Percentiles rank a stretch among this genome's conserved stretches.
Conservation (phyloP, 1,140 invertebrate genomes). For the Hermatobates lingyangjiaoensis region DNA sequence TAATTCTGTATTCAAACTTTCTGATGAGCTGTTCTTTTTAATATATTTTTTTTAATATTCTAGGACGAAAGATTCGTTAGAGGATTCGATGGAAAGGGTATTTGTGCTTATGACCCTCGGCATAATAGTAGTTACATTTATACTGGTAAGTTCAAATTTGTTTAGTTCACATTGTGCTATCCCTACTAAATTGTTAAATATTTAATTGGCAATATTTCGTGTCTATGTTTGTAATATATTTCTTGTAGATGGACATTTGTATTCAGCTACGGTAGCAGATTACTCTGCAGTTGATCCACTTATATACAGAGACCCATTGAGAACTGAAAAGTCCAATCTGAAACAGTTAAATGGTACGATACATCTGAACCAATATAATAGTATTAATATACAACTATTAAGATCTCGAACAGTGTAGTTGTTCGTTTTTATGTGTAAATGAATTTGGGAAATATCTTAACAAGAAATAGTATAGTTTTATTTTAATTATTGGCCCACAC, state of each 20-base stretch:
- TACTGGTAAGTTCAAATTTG: conserved; percentile 23
- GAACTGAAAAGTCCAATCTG: conserved; percentile 66
- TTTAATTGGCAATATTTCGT: neutral
- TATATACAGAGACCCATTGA: conserved; percentile 67
- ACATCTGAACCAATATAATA: too few species aligned
- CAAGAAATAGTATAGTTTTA: too few species aligned
- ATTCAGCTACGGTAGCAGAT: conserved; percentile 87
- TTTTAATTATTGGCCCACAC: too few species aligned
- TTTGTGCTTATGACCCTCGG: conserved; percentile 79
- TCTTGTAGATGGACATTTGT: conserved; percentile 61
- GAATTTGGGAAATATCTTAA: too few species aligned
- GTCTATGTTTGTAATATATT: conserved; percentile 2
- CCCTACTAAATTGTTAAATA: neutral
- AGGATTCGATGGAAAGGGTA: conserved; percentile 62
- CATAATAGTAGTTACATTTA: conserved; percentile 83
- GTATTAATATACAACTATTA: too few species aligned
- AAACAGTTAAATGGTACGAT: conserved; percentile 54
- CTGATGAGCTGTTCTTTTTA: neutral
- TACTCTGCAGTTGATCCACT: conserved; percentile 80
- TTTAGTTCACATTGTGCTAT: neutral
- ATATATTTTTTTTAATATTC: conserved; percentile 5
- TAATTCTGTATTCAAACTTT: neutral
- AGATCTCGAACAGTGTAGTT: too few species aligned
- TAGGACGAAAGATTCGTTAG: conserved; percentile 21
- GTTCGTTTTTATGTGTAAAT: too few species aligned